These are phyloP conservation scores for Steinernema khuongi DNA, from an alignment of 1,140 invertebrate genomes.

Conservation along the genomic window DNA sequence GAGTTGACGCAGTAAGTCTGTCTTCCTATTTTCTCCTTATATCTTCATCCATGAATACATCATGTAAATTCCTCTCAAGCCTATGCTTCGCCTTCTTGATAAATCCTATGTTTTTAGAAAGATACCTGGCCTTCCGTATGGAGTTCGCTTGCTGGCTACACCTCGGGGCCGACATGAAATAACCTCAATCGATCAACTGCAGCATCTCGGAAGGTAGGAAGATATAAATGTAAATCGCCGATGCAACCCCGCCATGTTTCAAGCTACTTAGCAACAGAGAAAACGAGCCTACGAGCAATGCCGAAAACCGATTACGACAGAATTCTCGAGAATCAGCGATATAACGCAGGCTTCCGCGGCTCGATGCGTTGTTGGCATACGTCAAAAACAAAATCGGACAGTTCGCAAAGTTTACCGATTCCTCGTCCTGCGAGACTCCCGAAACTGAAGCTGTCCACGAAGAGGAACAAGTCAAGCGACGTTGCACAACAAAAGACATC, in stretches of 20 bases:
- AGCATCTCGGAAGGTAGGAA: not conserved
- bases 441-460: not conserved
- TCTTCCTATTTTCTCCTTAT: not conserved
- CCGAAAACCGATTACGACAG: conserved; percentile 4
- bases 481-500: not conserved
- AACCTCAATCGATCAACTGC: not conserved
- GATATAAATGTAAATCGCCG: not conserved
- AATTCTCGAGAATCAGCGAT: not conserved
- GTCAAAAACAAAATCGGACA: not conserved
- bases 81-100: not conserved
- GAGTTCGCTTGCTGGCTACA: not conserved
- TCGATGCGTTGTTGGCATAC: not conserved
- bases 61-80: not conserved
- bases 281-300: not conserved
- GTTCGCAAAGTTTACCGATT: conserved; percentile 4
- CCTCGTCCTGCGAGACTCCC: not conserved
- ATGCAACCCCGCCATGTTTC: not conserved
- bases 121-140: not conserved
- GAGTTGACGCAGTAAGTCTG: not conserved
- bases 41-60: not conserved
- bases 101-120: not conserved
- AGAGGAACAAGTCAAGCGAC: not conserved
- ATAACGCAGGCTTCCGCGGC: not conserved
- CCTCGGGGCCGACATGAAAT: not conserved
- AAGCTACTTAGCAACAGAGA: conserved; percentile 4